These are phyloP conservation scores for Danio tinwini DNA, from an alignment of 2,797 vertebrate species.

Conservation along the genomic window DNA sequence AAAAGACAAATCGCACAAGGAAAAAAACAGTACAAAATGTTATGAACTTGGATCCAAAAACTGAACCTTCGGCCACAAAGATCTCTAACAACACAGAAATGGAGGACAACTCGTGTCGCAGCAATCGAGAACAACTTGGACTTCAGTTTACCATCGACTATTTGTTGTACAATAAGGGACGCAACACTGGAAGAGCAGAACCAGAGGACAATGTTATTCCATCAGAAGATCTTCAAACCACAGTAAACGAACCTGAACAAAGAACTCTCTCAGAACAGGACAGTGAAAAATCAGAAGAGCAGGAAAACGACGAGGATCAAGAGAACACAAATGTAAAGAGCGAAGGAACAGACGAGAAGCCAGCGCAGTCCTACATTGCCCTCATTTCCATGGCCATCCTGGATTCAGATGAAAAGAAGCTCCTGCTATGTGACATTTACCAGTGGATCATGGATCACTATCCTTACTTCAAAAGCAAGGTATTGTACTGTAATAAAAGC, in stretches of 20 bases:
- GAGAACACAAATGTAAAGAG: slow-evolving; percentile 62
- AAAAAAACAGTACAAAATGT: slow-evolving; percentile 24
- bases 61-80: not conserved
- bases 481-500: slow-evolving; percentile 55
- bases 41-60: slow-evolving; percentile 8
- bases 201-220: slow-evolving; percentile 55
- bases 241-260: slow-evolving; percentile 62
- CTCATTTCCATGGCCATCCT: slow-evolving; percentile 87
- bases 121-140: slow-evolving; percentile 70
- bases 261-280: slow-evolving; percentile 16
- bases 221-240: slow-evolving; percentile 50
- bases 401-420: slow-evolving; percentile 82
- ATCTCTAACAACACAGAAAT: slow-evolving; percentile 56
- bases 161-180: slow-evolving; percentile 79
- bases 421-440: slow-evolving; percentile 86
- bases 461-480: slow-evolving; percentile 88
- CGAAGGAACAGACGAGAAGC: slow-evolving; percentile 75
- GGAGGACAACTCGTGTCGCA: slow-evolving; percentile 65
- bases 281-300: slow-evolving; percentile 27
- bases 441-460: slow-evolving; percentile 89
- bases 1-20: not conserved
- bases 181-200: slow-evolving; percentile 66
- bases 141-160: slow-evolving; percentile 84
- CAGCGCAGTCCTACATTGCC: slow-evolving; percentile 84
- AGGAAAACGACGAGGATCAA: slow-evolving; percentile 60